Percentiles rank a stretch among this genome's conserved stretches.
These are phyloP conservation scores for Drosophila atroscutellata DNA, from an alignment of 2,888 invertebrate species.

Conservation along the genomic window DNA sequence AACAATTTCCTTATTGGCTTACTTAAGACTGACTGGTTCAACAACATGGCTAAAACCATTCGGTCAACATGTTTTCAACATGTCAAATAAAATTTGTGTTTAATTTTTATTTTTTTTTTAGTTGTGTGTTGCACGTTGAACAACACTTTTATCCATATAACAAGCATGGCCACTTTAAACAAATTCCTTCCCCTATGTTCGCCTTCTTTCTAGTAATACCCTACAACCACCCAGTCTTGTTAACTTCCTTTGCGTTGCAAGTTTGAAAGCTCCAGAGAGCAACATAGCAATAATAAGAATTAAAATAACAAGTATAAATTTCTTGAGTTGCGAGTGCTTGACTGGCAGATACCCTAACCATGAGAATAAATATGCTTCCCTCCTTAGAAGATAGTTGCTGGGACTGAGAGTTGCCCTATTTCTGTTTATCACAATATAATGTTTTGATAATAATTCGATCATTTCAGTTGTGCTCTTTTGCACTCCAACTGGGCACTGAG, in stretches of 20 bases:
- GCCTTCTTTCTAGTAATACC: not conserved
- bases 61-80: not conserved
- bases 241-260: constrained; percentile 22
- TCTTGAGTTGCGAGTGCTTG: not conserved
- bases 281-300: constrained; percentile 32
- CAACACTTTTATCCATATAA: constrained; percentile 20
- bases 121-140: constrained; percentile 9
- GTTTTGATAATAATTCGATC: not conserved
- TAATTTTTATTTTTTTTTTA: not conserved
- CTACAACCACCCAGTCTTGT: not conserved
- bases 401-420: not conserved
- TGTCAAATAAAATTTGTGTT: constrained; percentile 1
- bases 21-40: not conserved
- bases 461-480: not conserved
- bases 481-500: not conserved
- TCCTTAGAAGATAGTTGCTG: not conserved
- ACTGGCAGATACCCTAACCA: constrained; percentile 9
- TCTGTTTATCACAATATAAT: not conserved
- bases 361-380: not conserved
- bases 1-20: not conserved
- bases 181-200: not conserved
- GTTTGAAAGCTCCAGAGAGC: constrained; percentile 33
- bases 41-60: not conserved
- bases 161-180: constrained; percentile 16
- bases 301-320: constrained; percentile 21